A percentile compares a stretch with the other conserved stretches of the same genome.
phyloP scores from a whole-genome alignment of 2,113 vertebrate genomes.

The Recurvirostra avosetta region DNA sequence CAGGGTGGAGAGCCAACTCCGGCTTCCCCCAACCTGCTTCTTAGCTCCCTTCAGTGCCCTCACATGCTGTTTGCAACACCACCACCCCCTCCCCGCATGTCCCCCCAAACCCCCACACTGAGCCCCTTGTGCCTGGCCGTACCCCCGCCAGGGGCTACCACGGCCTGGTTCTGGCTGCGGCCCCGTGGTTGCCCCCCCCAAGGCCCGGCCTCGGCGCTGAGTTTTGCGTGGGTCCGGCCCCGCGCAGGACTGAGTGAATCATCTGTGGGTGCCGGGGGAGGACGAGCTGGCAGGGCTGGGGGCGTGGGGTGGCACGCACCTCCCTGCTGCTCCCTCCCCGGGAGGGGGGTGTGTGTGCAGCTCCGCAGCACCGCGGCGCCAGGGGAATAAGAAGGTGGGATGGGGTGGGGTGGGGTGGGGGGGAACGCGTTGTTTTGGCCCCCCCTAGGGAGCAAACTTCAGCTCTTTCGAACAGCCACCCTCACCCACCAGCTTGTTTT shows the following conservation, averaged over 20 bases:
- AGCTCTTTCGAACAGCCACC: neutral
- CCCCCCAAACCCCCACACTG: accelerated
- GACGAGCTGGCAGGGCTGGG: neutral
- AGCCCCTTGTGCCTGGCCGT: neutral
- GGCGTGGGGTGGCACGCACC: accelerated
- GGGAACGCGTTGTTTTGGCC: neutral
- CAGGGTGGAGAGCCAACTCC: accelerated
- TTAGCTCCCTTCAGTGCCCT: neutral
- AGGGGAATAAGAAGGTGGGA: neutral
- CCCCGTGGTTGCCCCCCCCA: accelerated
- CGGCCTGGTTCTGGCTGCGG: accelerated
- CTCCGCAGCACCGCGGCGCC: accelerated
- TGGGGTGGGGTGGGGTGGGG: no score
- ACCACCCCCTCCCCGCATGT: no score
- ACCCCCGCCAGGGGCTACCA: neutral
- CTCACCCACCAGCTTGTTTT: neutral
- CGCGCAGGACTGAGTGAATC: neutral
- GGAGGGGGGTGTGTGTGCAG: neutral
- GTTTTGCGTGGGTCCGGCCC: neutral
- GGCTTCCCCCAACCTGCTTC: neutral
- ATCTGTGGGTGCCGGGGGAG: neutral
- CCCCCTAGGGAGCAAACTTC: neutral
- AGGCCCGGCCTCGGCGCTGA: neutral
- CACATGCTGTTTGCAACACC: neutral
- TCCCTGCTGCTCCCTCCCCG: neutral